Evolutionary conservation across 2,888 invertebrate species (phyloP).

Genomic region (Xestia ashworthii): DNA sequence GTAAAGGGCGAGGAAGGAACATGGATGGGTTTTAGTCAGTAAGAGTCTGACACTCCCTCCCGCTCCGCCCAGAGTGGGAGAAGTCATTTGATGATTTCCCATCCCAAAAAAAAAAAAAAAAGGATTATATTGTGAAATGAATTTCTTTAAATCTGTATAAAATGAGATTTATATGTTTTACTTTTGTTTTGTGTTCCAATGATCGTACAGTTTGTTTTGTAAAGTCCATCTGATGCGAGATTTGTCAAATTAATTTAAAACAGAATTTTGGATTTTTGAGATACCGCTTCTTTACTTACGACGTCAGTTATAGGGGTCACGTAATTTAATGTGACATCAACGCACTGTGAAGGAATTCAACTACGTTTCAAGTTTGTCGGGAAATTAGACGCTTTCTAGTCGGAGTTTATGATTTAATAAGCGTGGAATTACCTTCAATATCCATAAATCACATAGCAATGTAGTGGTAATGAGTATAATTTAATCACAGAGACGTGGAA

Average conservation of each 20-base stretch:
- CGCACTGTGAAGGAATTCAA: slow-evolving; percentile 19
- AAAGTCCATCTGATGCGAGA: background rate
- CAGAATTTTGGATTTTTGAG: background rate
- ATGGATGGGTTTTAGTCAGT: too few species aligned
- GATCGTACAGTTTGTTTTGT: background rate
- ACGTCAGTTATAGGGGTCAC: slow-evolving; percentile 7
- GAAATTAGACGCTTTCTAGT: slow-evolving; percentile 42
- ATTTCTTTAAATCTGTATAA: background rate
- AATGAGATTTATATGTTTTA: background rate
- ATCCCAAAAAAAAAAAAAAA: too few species aligned
- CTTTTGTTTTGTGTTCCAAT: background rate
- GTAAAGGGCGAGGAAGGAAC: too few species aligned
- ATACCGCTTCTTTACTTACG: background rate
- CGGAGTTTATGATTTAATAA: slow-evolving; percentile 40
- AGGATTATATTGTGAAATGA: background rate
- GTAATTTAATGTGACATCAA: slow-evolving; percentile 46
- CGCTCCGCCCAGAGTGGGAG: too few species aligned
- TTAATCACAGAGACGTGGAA: slow-evolving; percentile 15
- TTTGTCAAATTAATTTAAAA: background rate
- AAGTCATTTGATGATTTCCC: too few species aligned
- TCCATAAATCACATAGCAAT: slow-evolving; percentile 24
- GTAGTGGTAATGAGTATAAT: slow-evolving; percentile 26
- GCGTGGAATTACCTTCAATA: slow-evolving; percentile 30
- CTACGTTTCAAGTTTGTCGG: slow-evolving; percentile 31
- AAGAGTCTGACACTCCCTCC: too few species aligned